Percentiles rank a stretch among this genome's conserved stretches.
Conservation (phyloP, 2,797 vertebrate species). For the Cottoperca gobio region DNA sequence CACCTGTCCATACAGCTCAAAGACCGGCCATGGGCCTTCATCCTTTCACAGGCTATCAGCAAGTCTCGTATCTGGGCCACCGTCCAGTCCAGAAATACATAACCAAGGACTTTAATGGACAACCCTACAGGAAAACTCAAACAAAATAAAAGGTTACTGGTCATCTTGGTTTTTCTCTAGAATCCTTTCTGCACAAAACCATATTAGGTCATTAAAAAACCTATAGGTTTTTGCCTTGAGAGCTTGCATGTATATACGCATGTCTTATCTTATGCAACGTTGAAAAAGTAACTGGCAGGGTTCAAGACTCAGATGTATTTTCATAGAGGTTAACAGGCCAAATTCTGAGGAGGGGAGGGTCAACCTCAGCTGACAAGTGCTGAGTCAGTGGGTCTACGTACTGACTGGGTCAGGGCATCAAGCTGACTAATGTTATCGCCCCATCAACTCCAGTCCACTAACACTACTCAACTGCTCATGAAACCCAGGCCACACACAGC, state of each 20-base stretch:
- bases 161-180: background rate
- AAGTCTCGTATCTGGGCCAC: slow-evolving; percentile 31
- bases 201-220: slow-evolving; percentile 11
- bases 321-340: slow-evolving; percentile 44
- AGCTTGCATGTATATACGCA: background rate
- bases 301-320: slow-evolving; percentile 49
- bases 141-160: background rate
- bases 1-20: slow-evolving; percentile 47
- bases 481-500: slow-evolving; percentile 37
- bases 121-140: background rate
- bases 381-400: slow-evolving; percentile 43
- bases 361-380: slow-evolving; percentile 54
- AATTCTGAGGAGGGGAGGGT: slow-evolving; percentile 53
- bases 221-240: too few relatives aligned
- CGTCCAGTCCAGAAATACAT: slow-evolving; percentile 38
- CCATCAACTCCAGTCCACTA: slow-evolving; percentile 46
- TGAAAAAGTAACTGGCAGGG: slow-evolving; percentile 25
- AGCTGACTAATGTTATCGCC: slow-evolving; percentile 59
- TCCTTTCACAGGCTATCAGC: slow-evolving; percentile 20
- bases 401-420: slow-evolving; percentile 34
- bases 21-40: background rate
- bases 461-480: slow-evolving; percentile 34
- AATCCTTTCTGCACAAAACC: background rate
- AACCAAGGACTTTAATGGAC: background rate
- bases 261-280: slow-evolving; percentile 15